Evolutionary conservation across 2,888 invertebrate species (phyloP), one percentile per base, ranked within the genome.

Genomic region (Pocota personata): DNA sequence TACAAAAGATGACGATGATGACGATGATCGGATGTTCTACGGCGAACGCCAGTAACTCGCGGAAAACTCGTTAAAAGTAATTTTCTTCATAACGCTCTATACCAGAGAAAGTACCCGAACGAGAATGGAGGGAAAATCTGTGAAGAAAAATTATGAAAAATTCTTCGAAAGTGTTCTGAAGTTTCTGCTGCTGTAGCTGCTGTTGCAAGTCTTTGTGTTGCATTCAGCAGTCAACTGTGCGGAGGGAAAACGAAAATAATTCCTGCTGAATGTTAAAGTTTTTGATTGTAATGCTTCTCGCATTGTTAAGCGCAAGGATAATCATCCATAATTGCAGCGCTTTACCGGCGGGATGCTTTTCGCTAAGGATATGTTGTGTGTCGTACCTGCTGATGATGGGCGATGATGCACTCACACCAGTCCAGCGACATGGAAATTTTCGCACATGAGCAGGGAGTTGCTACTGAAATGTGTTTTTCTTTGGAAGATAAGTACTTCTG

Each of bases 11-110:
- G 79, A 83, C 73, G 71, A 82, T 60, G 77, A 72, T 62, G 79
- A 84, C 37, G 73, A 66, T 80, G 64, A 80, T 71, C 71, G 84
- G 80, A 69, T 83, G 78, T 19, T 55, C 64, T 35, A 57, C 35
- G 55, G 37, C 19, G 16, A 40, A 52, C 50, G 43, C 40, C 35
- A 50, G 66, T 84, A 75, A 82, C 82, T 76, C 62, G 40, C 57
- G 80, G 58, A 80, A 80, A 80, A 86, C 80, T 86, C 58, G 76
- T 86, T 86, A 86, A 86, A 86, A 86, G 84, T 86, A 86, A 86
- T 86, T 80, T 86, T 80, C 71, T 60, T 60, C 16, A 58, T 19
- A 80, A 58, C 35, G 64, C 64, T 64, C 4, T 43, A 76, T 43
- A 76, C 52, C 52, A 57, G 57, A 14, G 48, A 48, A 48, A n/a